Evolutionary conservation across 2,113 vertebrate species (phyloP).

Genomic region (Pelobates fuscus): DNA sequence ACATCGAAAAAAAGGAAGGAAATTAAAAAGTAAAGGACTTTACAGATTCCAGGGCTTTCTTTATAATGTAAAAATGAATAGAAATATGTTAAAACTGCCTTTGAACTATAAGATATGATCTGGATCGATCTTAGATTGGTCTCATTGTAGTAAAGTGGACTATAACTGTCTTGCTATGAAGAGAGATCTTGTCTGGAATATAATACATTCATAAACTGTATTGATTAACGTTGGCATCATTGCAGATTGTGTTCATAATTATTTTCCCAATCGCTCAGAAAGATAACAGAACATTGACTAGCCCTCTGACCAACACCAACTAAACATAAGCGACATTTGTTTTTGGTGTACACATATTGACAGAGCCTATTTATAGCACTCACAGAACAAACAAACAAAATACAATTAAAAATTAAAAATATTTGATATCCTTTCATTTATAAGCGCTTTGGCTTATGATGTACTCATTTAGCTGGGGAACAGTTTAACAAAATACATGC

Average conservation of each 20-base stretch:
- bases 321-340: background rate
- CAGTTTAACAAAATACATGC: no score
- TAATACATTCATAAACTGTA: background rate
- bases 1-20: no score
- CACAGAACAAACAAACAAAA: background rate
- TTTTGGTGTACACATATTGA: background rate
- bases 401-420: background rate
- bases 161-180: background rate
- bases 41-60: no score
- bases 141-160: background rate
- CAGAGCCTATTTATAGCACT: background rate
- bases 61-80: no score
- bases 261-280: background rate
- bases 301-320: background rate
- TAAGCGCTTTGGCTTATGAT: no score
- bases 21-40: no score
- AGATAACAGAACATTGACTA: background rate
- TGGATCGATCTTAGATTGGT: background rate
- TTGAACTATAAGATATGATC: background rate
- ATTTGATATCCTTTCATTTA: no score
- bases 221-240: background rate
- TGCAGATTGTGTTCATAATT: constrained; percentile 1
- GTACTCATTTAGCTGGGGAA: no score
- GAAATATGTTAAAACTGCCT: background rate
- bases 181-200: background rate